A percentile compares a stretch with the other conserved stretches of the same genome.
Conservation (phyloP, 2,113 vertebrate species). For the Dipodomys merriami region DNA sequence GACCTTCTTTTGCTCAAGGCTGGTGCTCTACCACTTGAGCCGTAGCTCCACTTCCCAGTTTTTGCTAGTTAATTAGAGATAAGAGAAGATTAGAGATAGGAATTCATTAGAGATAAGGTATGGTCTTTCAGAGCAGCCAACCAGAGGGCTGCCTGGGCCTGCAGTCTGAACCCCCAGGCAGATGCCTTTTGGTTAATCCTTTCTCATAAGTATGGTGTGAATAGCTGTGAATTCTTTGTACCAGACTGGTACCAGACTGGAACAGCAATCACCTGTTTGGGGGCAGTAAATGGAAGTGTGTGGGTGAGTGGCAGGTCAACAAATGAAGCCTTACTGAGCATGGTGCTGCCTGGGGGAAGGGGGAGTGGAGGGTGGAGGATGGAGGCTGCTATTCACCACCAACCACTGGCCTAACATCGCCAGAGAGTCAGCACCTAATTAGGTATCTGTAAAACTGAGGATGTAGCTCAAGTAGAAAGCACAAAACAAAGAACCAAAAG, state of each 20-base stretch:
- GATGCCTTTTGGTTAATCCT: neutral
- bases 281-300: neutral
- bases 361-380: too few species aligned
- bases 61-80: too few species aligned
- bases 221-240: neutral
- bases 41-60: too few species aligned
- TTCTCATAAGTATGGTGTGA: neutral
- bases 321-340: neutral
- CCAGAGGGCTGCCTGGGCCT: neutral
- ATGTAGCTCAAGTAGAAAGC: too few species aligned
- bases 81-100: too few species aligned
- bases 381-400: too few species aligned
- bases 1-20: too few species aligned
- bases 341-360: rapidly evolving
- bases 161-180: neutral
- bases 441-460: too few species aligned
- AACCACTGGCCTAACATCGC: neutral
- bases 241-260: neutral
- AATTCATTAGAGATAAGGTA: too few species aligned
- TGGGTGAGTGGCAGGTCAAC: neutral
- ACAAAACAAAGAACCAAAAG: too few species aligned
- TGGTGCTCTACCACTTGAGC: neutral
- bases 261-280: neutral
- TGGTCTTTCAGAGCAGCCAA: neutral
- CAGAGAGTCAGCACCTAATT: neutral